Percentiles rank a stretch among this genome's conserved stretches.
phyloP scores from a whole-genome alignment of 2,797 vertebrate species.

The Adrianichthys oophorus region DNA sequence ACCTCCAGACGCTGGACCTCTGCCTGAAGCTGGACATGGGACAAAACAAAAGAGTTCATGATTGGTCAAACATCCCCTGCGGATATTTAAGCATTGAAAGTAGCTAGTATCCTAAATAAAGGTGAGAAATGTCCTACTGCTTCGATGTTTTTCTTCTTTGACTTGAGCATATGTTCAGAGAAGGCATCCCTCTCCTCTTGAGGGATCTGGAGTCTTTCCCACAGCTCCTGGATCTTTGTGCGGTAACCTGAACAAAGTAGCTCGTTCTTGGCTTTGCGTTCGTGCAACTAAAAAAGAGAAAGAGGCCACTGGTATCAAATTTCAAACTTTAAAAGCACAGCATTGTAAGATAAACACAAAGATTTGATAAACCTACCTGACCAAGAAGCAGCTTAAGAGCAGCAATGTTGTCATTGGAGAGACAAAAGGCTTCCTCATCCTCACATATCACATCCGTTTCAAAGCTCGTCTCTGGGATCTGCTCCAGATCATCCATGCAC shows the following conservation, averaged over 20 bases:
- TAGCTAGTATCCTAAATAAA: background rate
- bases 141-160: constrained; percentile 77
- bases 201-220: constrained; percentile 86
- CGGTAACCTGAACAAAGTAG: constrained; percentile 74
- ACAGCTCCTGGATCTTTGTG: constrained; percentile 80
- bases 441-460: constrained; percentile 89
- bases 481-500: constrained; percentile 90
- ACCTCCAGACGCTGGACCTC: constrained; percentile 84
- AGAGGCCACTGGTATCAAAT: background rate
- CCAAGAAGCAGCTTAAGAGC: constrained; percentile 83
- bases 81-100: too few relatives aligned
- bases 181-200: constrained; percentile 79
- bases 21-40: constrained; percentile 67
- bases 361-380: constrained; percentile 76
- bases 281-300: constrained; percentile 78
- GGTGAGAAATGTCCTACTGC: constrained; percentile 78
- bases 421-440: constrained; percentile 87
- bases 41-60: background rate
- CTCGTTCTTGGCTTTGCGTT: constrained; percentile 78
- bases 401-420: constrained; percentile 86
- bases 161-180: constrained; percentile 73
- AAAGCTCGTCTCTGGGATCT: constrained; percentile 86
- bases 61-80: too few relatives aligned
- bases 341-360: background rate
- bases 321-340: background rate